Evolutionary conservation across 2,797 vertebrate species (phyloP).

Genomic region (Tauraco hartlaubi): DNA sequence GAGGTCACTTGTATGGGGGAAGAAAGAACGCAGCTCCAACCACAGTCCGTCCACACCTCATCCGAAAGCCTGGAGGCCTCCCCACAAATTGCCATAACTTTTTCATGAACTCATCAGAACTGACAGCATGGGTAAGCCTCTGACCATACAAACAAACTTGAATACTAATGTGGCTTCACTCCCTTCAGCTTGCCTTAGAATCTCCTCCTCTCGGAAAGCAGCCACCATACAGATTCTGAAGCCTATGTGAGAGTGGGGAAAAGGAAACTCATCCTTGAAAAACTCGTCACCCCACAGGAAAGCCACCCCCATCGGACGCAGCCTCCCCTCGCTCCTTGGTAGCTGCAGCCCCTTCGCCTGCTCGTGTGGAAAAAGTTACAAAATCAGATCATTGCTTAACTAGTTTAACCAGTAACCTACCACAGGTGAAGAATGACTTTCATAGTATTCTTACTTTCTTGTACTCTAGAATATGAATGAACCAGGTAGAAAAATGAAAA

Average conservation of each 20-base stretch:
- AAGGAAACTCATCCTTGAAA: background rate
- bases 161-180: constrained; percentile 3
- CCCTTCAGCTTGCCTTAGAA: background rate
- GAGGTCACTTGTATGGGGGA: background rate
- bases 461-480: background rate
- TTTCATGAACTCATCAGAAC: background rate
- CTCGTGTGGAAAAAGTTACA: background rate
- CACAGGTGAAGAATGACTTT: background rate
- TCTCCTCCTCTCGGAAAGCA: background rate
- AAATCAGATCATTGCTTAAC: background rate
- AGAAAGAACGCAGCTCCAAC: background rate
- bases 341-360: background rate
- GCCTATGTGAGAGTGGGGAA: fast-evolving
- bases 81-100: constrained; percentile 28
- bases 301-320: fast-evolving
- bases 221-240: background rate
- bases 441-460: background rate
- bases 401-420: background rate
- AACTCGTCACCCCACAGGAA: background rate
- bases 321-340: background rate
- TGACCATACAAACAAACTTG: constrained; percentile 29
- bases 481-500: background rate
- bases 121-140: constrained; percentile 28
- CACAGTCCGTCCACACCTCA: constrained; percentile 28
- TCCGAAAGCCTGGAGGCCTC: constrained; percentile 3